These are phyloP conservation scores for Geothlypis trichas DNA, from an alignment of 2,113 vertebrate genomes.

Conservation along the genomic window DNA sequence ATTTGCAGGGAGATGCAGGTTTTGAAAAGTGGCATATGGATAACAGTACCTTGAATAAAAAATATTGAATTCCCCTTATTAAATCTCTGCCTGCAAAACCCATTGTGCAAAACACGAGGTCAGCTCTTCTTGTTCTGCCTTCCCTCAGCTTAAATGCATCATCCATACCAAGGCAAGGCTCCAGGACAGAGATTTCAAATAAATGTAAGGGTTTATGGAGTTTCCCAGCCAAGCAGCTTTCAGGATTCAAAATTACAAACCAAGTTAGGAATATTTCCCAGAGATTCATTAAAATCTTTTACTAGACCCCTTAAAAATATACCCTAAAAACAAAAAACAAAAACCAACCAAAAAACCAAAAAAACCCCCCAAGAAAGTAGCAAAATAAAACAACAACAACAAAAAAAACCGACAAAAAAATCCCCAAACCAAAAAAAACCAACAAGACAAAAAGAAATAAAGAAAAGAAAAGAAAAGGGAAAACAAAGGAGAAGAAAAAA, in stretches of 20 bases:
- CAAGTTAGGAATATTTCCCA: not conserved
- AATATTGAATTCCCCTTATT: not conserved
- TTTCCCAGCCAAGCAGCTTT: not conserved
- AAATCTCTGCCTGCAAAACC: constrained; percentile 9
- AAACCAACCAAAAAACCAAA: not conserved
- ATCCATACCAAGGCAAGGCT: not conserved
- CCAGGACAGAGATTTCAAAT: not conserved
- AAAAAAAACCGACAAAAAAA: too few species aligned
- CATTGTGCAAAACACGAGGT: not conserved
- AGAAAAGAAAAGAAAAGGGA: too few species aligned
- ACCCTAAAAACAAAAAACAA: not conserved
- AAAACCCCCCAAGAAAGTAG: not conserved
- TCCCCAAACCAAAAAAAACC: too few species aligned
- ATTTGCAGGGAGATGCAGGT: not conserved
- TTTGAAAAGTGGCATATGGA: not conserved
- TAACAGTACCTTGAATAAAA: not conserved
- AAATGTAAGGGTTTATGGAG: not conserved
- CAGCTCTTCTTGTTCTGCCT: not conserved
- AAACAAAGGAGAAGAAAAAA: not conserved
- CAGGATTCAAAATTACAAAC: not conserved
- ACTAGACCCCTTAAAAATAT: not conserved
- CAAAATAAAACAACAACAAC: too few species aligned
- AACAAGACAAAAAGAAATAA: not conserved
- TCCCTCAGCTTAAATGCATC: not conserved
- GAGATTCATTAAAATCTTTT: not conserved